Evolutionary conservation across 2,888 invertebrate genomes (phyloP), one percentile per base, ranked within the genome.

Genomic region (Heliconius ismenius): DNA sequence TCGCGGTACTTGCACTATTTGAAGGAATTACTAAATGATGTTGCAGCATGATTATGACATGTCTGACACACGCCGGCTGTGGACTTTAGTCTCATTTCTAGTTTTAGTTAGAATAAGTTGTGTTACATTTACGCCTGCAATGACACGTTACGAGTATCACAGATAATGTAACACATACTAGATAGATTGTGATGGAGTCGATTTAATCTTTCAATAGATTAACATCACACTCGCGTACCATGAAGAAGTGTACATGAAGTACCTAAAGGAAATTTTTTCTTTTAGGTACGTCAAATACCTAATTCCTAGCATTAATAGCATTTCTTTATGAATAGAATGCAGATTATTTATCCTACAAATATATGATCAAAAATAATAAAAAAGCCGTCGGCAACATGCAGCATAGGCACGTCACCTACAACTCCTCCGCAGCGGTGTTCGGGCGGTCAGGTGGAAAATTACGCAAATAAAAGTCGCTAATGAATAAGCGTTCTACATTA

Each of bases 381-480:
- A 39, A 43, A 43, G 15, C 21, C 75, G 28, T 3, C 26, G 75
- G 6, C 18, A 43, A 18, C 43, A 18, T 18, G 6, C 43, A 54
- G 1, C 15, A 24, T 15, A 68, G 32, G 32, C 7, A 32, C 32
- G 32, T 32, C 32, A 68, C 60, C n/a, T 54, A 32, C n/a, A 70
- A 28, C 21, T 49, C 54, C 36, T 26, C 9, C n/a, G 28, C 43
- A 11, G 62, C 11, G 32, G 62, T 69, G 28, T 39, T 36, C 32
- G 39, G 28, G 75, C 26, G n/a, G 58, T 74, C 58, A 60, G 26
- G 65, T 67, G 9, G 18, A 65, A 67, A 58, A 75, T 75, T 75
- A 68, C 68, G 69, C 43, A 68, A 69, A 49, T 18, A 49, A 26
- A 68, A 67, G 65, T 36, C 60, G 68, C 68, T 75, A 75, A 69